Base-by-base conservation (phyloP, 2,113 vertebrate species). In the Oncorhynchus mykiss region DNA sequence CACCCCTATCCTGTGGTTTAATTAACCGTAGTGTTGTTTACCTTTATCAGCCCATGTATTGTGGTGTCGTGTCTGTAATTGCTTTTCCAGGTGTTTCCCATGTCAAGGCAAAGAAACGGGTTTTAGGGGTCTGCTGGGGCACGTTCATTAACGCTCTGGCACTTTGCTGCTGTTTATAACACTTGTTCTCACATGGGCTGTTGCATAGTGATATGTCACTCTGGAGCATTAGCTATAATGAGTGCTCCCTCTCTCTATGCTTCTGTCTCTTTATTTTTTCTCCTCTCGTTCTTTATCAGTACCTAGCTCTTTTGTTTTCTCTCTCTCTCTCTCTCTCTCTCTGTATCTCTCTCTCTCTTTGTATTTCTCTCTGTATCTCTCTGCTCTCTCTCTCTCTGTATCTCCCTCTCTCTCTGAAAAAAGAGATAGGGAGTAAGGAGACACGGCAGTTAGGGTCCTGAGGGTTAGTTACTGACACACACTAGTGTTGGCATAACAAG, bases 131-230 rank as follows among this genome's bases (percentile, higher is more conserved):
- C 86, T 84, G 39, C 13, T n/a, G 87, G 80, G 86, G 49, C 59
- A 18, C 49, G 67, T 85, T 85, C 78, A 87, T 88, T 88, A 87
- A 84, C 80, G 78, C 74, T 84, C 77, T 4, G 80, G 80, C 82
- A 81, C 82, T 85, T 82, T 82, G 68, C 70, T 16, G 80, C 80
- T 78, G 73, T 87, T 82, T 81, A 68, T 74, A 89, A 85, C 75
- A 81, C 82, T 82, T 22, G 39, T 20, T 71, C 71, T 82, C 82
- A 89, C 86, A 85, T 86, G 84, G 78, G 84, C 88, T 88, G 86
- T 84, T 87, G 81, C 84, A 88, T 75, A 73, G 78, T 85, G 86
- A 91, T 91, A 90, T 88, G 82, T 88, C 87, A 84, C 84, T 86
- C 81, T 76, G 78, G 81, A 84, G 82, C 76, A 83, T 85, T 83